Evolutionary conservation across 2,888 invertebrate genomes (phyloP), one percentile per base, ranked within the genome.

Genomic region (Anthophora plumipes): DNA sequence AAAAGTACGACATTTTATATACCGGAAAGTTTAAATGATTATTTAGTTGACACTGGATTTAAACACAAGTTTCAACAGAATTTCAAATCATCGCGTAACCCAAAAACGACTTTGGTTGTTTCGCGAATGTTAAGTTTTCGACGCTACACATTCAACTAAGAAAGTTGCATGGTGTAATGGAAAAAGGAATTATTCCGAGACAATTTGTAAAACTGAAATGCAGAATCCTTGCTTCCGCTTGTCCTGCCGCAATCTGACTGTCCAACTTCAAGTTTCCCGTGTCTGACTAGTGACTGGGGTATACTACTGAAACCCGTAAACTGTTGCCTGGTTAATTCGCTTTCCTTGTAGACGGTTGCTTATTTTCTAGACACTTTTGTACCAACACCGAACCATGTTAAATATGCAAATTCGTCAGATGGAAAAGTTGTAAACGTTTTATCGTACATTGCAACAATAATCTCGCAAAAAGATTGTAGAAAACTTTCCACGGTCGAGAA

Each of bases 261-360:
- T 52, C 59, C 50, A 64, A 77, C 48, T 77, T 77, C n/a, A 3
- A 41, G 57, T 48, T 71, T 25, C 5, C 31, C 7, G 43, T 59
- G 50, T 43, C 37, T 61, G 57, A 59, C 63, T 7, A 31, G 17
- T 7, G 43, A 48, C 48, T 6, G 20, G 46, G 43, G n/a, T 31
- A 37, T 64, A 61, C 59, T 17, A 59, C 63, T 22, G 74, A 22
- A 79, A 71, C 50, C 67, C 31, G 59, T 50, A 31, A 63, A 68
- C 68, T 67, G 61, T 11, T 48, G 60, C 71, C 31, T 7, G 48
- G 48, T 70, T 77, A 73, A 77, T 61, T 77, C 64, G 54, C 48
- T 67, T 55, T 11, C 61, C 60, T 64, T 72, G 63, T 43, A 20
- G 12, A 5, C 41, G 17, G n/a, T 20, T 25, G 41, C 17, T 17